These are phyloP conservation scores for Drosophila parthenogenetica DNA, from an alignment of 2,888 invertebrate species.

Conservation along the genomic window DNA sequence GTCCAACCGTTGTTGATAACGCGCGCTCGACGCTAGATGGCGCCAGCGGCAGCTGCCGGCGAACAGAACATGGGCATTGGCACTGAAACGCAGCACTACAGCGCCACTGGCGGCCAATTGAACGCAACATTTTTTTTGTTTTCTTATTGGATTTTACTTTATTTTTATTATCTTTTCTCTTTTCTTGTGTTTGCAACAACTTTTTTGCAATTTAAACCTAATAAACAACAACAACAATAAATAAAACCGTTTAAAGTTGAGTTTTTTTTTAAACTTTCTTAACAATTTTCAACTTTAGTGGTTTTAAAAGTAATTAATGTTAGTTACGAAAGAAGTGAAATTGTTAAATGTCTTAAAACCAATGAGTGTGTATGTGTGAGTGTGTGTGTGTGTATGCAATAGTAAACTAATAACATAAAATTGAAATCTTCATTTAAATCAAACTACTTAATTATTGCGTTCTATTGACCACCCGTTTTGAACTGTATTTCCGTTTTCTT, in stretches of 20 bases:
- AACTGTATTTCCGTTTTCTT: constrained; percentile 22
- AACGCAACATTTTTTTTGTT: constrained; percentile 81
- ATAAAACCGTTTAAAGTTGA: constrained; percentile 82
- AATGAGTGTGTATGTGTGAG: constrained; percentile 25
- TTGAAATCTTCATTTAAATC: constrained; percentile 8
- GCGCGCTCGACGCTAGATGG: constrained; percentile 49
- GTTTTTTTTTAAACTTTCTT: constrained; percentile 23
- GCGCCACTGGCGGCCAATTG: constrained; percentile 80
- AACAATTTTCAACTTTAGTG: constrained; percentile 25
- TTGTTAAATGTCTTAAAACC: constrained; percentile 48
- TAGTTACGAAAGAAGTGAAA: constrained; percentile 52
- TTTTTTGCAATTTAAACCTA: constrained; percentile 73
- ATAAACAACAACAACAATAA: constrained; percentile 84
- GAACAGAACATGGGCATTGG: constrained; percentile 46
- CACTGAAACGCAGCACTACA: constrained; percentile 76
- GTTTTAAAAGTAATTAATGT: constrained; percentile 51
- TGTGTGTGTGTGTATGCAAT: constrained; percentile 31
- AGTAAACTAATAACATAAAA: constrained; percentile 19
- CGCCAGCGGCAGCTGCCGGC: constrained; percentile 56
- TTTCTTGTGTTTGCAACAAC: constrained; percentile 48
- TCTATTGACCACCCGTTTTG: constrained; percentile 72
- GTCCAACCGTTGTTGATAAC: constrained; percentile 70
- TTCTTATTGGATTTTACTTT: constrained; percentile 29
- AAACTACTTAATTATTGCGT: constrained; percentile 62
- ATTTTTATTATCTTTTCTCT: constrained; percentile 29